Base-by-base conservation (phyloP, 2,113 vertebrate genomes). In the Thryonomys swinderianus region DNA sequence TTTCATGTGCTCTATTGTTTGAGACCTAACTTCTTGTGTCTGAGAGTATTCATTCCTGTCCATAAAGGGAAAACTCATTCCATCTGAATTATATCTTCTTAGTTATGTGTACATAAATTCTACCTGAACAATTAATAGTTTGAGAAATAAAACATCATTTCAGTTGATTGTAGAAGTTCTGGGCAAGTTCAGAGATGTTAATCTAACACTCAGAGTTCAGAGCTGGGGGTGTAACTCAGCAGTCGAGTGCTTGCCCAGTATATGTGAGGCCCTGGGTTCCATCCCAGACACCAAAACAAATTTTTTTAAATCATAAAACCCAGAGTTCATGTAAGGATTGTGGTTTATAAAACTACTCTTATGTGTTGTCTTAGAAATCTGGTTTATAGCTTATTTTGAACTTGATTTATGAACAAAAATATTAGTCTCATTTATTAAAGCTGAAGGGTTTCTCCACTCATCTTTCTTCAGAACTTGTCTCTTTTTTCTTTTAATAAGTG, bases 351-450 rank as follows among this genome's bases (percentile, higher is more conserved):
- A 94, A 76, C 42, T 57, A 34, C 23, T 66, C 67, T 69, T 37
- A 6, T 62, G 42, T 53, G 55, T 86, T 90, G 48, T 87, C 93
- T 90, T 82, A 81, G 59, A 90, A 74, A 73, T 82, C 57, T n/a
- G 10, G 64, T 64, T 95, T 90, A 82, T 48, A 37, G 48, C 84
- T 86, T 55, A 66, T 84, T 94, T 91, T 90, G 93, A 69, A 85
- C 71, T 82, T 90, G 84, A 90, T 85, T 95, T 95, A 89, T 87
- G 90, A 69, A 37, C 69, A 79, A 40, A 82, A 82, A 27, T 71
- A 32, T 78, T 73, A 40, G 66, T 85, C 51, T n/a, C 32, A 2
- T 78, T 74, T 84, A 55, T 74, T 74, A 59, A 51, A 17, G n/a
- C 67, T 18, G 5, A 14, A 71, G 45, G 40, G 25, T 67, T 93